A percentile compares a stretch with the other conserved stretches of the same genome.
Conservation (phyloP, 2,113 vertebrate species). For the Sturnus vulgaris region DNA sequence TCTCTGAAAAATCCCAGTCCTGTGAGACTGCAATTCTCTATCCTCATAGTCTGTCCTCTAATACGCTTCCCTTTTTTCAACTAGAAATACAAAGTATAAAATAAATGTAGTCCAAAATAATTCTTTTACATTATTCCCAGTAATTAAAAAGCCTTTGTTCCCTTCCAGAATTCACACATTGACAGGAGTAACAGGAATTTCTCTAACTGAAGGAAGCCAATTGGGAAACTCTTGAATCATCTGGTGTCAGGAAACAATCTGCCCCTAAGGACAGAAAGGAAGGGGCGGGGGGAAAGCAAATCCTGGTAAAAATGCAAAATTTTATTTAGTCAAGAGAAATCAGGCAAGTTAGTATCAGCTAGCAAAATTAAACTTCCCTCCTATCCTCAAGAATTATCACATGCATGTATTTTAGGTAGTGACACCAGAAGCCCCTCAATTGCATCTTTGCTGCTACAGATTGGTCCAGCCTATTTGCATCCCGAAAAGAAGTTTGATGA, state of each 20-base stretch:
- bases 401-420: neutral
- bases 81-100: neutral
- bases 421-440: neutral
- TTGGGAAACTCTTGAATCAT: neutral
- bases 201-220: neutral
- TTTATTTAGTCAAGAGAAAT: neutral
- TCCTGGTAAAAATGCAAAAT: neutral
- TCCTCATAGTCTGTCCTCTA: neutral
- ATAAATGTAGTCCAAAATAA: neutral
- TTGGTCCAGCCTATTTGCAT: slow-evolving; percentile 58
- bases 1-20: neutral
- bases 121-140: neutral
- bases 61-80: neutral
- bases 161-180: neutral
- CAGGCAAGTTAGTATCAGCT: neutral
- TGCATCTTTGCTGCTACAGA: slow-evolving; percentile 54
- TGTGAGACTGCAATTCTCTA: neutral
- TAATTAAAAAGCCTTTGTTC: neutral
- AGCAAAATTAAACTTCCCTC: neutral
- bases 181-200: neutral
- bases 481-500: slow-evolving; percentile 66
- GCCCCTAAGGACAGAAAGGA: neutral
- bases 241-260: neutral
- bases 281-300: neutral
- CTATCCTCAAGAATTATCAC: neutral